phyloP scores from a whole-genome alignment of 2,113 vertebrate genomes.

The Phalacrocorax carbo region DNA sequence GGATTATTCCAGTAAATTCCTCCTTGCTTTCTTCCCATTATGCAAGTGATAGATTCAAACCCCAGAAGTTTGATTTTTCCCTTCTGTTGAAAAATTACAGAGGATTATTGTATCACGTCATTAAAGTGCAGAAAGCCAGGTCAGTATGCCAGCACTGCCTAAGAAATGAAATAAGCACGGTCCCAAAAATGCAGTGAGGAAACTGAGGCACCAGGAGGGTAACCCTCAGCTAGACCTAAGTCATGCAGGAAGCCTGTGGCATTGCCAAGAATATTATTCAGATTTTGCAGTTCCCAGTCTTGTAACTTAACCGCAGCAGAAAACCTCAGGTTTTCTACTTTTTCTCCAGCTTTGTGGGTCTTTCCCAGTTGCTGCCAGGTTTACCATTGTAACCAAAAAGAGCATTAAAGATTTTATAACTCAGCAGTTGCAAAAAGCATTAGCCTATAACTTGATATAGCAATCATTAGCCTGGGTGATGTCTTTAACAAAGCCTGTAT shows the following conservation, averaged over 20 bases:
- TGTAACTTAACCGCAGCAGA: background rate
- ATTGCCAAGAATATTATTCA: slow-evolving; percentile 28
- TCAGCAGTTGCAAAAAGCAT: slow-evolving; percentile 45
- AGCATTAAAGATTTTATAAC: slow-evolving; percentile 31
- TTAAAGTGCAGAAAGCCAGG: background rate
- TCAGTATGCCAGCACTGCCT: background rate
- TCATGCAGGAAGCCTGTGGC: background rate
- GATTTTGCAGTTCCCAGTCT: slow-evolving; percentile 8
- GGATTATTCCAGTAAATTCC: slow-evolving; percentile 14
- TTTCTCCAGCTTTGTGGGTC: slow-evolving; percentile 7
- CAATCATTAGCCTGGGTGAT: slow-evolving; percentile 3
- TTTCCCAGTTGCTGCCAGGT: slow-evolving; percentile 17
- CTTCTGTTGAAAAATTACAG: background rate
- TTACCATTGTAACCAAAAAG: slow-evolving; percentile 24
- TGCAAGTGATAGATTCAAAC: background rate
- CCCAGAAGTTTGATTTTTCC: background rate
- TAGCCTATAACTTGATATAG: slow-evolving; percentile 22
- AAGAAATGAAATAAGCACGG: background rate
- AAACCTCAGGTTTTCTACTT: slow-evolving; percentile 17
- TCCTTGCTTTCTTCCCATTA: background rate
- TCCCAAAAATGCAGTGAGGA: background rate
- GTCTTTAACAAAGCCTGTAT: slow-evolving; percentile 40
- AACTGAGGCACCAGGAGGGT: slow-evolving; percentile 30
- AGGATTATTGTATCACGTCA: background rate
- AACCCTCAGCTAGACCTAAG: background rate